phyloP scores from a whole-genome alignment of 2,888 invertebrate species.

The Noctua janthina region DNA sequence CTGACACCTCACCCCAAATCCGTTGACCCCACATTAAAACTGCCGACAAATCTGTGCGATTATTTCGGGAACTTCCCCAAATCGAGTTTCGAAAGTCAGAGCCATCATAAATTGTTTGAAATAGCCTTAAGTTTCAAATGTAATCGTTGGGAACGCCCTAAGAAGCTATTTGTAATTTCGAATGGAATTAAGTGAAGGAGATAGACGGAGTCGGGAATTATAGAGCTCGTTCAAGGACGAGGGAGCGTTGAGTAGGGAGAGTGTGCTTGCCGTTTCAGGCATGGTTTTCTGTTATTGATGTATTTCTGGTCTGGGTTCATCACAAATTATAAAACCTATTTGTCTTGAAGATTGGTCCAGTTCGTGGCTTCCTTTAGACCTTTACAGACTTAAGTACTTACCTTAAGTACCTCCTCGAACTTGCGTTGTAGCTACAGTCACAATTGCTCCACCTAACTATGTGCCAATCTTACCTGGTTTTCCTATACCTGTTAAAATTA shows the following conservation, averaged over 20 bases:
- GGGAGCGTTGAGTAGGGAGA: slow-evolving; percentile 45
- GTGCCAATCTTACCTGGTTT: not conserved
- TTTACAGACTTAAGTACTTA: not conserved
- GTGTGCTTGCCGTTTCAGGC: slow-evolving; percentile 20
- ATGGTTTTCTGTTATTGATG: not conserved
- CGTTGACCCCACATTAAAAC: slow-evolving; percentile 64
- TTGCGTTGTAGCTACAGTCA: not conserved
- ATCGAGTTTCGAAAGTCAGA: slow-evolving; percentile 66
- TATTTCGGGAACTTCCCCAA: slow-evolving; percentile 68
- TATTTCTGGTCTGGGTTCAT: not conserved
- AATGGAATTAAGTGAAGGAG: slow-evolving; percentile 61
- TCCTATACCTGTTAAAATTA: not conserved
- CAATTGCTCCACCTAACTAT: not conserved
- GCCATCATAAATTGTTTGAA: slow-evolving; percentile 74
- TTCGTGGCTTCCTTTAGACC: not conserved
- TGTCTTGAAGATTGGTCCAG: not conserved
- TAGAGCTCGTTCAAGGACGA: slow-evolving; percentile 53
- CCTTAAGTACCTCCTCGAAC: not conserved
- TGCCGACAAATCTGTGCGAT: slow-evolving; percentile 70
- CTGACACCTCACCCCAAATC: slow-evolving; percentile 18
- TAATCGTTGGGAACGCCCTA: slow-evolving; percentile 68
- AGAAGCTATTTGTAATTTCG: slow-evolving; percentile 73
- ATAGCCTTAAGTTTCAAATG: slow-evolving; percentile 74
- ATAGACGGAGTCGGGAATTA: slow-evolving; percentile 54
- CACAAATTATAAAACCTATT: not conserved